phyloP scores from a whole-genome alignment of 2,797 vertebrate genomes.

The Malacoraja senta region DNA sequence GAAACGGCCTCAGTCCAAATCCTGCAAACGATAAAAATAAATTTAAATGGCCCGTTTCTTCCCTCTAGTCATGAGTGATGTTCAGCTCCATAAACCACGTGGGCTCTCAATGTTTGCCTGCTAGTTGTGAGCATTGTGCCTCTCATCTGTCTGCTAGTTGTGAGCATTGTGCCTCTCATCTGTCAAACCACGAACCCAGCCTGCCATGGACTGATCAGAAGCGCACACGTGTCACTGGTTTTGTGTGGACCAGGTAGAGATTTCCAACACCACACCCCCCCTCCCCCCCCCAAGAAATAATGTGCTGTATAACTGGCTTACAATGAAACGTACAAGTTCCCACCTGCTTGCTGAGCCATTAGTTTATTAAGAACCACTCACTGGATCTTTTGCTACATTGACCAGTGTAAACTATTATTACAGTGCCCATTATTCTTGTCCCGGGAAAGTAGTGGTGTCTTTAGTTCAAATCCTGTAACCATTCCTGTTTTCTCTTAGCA shows the following conservation, averaged over 20 bases:
- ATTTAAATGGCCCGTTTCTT: background rate
- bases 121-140: background rate
- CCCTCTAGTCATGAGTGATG: background rate
- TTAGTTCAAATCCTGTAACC: background rate
- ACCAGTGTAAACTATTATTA: background rate
- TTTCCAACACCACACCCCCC: too few relatives aligned
- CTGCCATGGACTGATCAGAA: background rate
- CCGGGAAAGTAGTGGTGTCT: background rate
- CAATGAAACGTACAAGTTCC: too few relatives aligned
- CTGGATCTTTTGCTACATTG: background rate
- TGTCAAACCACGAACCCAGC: background rate
- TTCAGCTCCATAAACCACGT: background rate
- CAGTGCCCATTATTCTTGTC: background rate
- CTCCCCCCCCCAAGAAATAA: too few relatives aligned
- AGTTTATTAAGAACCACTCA: background rate
- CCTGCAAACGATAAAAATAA: background rate
- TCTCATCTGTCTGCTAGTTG: background rate
- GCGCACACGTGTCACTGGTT: too few relatives aligned
- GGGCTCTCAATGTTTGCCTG: background rate
- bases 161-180: background rate
- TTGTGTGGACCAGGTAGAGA: too few relatives aligned
- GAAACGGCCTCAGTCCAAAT: background rate
- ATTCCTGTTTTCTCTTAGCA: background rate
- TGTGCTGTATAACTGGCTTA: too few relatives aligned
- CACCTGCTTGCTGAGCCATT: background rate